Evolutionary conservation across 2,888 invertebrate species (phyloP), one percentile per base, ranked within the genome.

Genomic region (Acronicta psi): DNA sequence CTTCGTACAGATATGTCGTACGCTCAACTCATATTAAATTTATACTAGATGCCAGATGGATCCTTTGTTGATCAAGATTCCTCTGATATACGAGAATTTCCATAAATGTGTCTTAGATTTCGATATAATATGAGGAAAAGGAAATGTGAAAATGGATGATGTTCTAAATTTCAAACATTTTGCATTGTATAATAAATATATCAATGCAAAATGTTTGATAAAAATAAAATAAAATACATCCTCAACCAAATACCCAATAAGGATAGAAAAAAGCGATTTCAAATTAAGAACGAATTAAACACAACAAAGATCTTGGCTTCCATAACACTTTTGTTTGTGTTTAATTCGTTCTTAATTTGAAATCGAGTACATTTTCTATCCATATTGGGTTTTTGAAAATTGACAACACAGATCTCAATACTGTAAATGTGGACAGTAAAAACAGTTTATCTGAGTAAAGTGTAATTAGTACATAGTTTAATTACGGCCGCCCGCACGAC

Each of bases 401-500:
- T n/a, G n/a, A n/a, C n/a, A n/a, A n/a, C n/a, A n/a, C n/a, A n/a
- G n/a, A n/a, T 63, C 38, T 34, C 57, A 52, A 56, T 45, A 52
- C 34, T 9, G 10, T 8, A 5, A 23, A 16, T 18, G 75, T 76
- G 73, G 69, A 80, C 79, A 84, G 85, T 86, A 88, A 88, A 87
- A 88, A 84, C 85, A 81, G 85, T 86, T 86, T 86, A 84, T 86
- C 82, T 77, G 77, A 78, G 80, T 83, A 85, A 87, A 87, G 82
- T 86, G 89, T 91, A 91, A 91, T 91, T 89, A 91, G 89, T 89
- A 88, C 87, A 87, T 90, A 88, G 90, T 89, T 87, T 91, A 92
- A 92, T 91, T 91, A 89, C 85, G 77, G 69, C 53, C 80, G 64
- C 83, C 77, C 73, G 75, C 59, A 64, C 58, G 70, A 75, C 79